Base-by-base conservation (phyloP, 2,888 invertebrate species). In the Chymomyza caudatula region DNA sequence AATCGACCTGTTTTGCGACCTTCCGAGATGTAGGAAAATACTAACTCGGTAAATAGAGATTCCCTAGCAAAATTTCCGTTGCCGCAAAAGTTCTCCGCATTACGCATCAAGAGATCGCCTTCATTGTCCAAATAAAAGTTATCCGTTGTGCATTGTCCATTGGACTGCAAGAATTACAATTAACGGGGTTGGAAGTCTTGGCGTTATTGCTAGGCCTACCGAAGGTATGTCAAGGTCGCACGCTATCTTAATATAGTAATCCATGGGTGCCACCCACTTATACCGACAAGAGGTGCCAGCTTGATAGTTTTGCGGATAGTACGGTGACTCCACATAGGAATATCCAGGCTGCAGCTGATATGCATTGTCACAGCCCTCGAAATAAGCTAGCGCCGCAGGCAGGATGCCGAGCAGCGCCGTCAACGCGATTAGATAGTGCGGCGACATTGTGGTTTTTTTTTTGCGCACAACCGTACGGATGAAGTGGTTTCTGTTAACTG, bases 231-330 rank as follows among this genome's bases (percentile, higher is more conserved):
- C 53, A 1, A 90, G 65, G 8, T 58, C 70, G 65, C 90, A 90
- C 4, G 84, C 72, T 0, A 74, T 56, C 42, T 66, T 54, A 25
- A 90, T 87, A 22, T 76, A 68, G 59, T 88, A 70, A 65, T 88
- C 88, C 13, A 67, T 0, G 0, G 90, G 90, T 1, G 89, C 90
- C 2, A 62, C 66, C 37, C 90, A 71, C n/a, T 65, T 76, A 64
- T 90, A 90, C 13, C 89, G 88, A 63, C 90, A 90, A 15, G 90
- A 89, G 1, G 87, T 73, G 25, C 86, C 69, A 0, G 85, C 20
- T 3, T 85, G 85, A 77, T 90, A 90, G 8, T 62, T 67, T 0
- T 44, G 22, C 17, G 88, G 87, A 69, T 88, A 90, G 57, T 79
- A 76, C 6, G 90, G 90, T 2, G 90, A 90, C 56, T 88, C 73